phyloP scores from a whole-genome alignment of 2,797 vertebrate genomes.

The Poeciliopsis presidionis region DNA sequence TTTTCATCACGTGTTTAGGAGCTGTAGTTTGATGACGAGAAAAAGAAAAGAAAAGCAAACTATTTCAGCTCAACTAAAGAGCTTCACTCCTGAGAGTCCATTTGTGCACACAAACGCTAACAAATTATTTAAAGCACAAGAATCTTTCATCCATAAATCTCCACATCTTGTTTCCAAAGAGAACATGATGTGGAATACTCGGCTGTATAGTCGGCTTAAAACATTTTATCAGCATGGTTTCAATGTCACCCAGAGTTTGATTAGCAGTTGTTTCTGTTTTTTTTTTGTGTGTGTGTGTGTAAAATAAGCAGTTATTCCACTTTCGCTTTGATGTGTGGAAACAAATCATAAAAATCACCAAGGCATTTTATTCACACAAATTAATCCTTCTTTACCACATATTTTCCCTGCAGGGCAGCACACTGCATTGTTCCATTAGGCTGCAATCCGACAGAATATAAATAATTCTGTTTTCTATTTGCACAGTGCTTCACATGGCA shows the following conservation, averaged over 20 bases:
- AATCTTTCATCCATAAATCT: neutral
- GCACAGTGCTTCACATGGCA: constrained; percentile 32
- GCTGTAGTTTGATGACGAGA: neutral
- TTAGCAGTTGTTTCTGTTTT: neutral
- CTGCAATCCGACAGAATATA: constrained; percentile 52
- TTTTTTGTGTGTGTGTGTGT: constrained; percentile 2
- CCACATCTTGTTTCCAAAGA: neutral
- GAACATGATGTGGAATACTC: neutral
- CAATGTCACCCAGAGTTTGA: constrained; percentile 26
- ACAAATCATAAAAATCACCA: constrained; percentile 52
- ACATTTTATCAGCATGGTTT: constrained; percentile 4
- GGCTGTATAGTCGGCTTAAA: neutral
- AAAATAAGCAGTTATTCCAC: constrained; percentile 29
- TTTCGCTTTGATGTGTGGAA: constrained; percentile 24
- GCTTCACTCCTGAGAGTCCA: neutral
- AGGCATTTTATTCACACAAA: constrained; percentile 50
- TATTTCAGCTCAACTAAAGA: neutral
- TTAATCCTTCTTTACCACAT: constrained; percentile 61
- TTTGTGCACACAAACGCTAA: neutral
- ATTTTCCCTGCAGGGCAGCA: constrained; percentile 39
- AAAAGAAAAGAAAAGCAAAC: neutral
- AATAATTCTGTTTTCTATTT: constrained; percentile 60
- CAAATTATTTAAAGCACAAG: neutral
- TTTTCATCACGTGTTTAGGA: neutral
- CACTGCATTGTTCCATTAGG: constrained; percentile 46